Evolutionary conservation across 2,113 vertebrate species (phyloP).

Genomic region (Toxotes jaculatrix): DNA sequence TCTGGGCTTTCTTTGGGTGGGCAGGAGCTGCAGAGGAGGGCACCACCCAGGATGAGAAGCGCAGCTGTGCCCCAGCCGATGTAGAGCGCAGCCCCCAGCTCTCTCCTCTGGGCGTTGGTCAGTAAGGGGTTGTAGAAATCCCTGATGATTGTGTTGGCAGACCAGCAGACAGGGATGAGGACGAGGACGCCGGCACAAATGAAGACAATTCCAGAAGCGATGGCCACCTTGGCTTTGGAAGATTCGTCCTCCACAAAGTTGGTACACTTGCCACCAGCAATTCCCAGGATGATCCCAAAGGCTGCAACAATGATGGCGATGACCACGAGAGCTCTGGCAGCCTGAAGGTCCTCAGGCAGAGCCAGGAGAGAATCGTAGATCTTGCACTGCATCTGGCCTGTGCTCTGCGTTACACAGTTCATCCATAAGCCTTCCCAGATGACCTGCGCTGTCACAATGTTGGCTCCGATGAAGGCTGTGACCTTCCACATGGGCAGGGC

Average conservation of each 20-base stretch:
- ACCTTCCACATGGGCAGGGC: slow-evolving; percentile 85
- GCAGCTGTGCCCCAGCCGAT: slow-evolving; percentile 90
- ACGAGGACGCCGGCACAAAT: slow-evolving; percentile 85
- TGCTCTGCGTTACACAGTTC: slow-evolving; percentile 86
- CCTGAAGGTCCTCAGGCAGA: slow-evolving; percentile 82
- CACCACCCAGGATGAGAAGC: slow-evolving; percentile 88
- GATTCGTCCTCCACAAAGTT: slow-evolving; percentile 88
- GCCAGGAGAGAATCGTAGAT: slow-evolving; percentile 84
- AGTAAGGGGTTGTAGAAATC: slow-evolving; percentile 90
- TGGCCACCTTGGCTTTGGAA: slow-evolving; percentile 87
- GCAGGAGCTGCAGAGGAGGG: slow-evolving; percentile 91
- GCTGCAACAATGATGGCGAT: slow-evolving; percentile 85
- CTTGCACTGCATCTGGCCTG: slow-evolving; percentile 87
- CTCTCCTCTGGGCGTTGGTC: slow-evolving; percentile 77
- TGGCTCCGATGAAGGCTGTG: slow-evolving; percentile 84
- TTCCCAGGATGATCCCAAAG: slow-evolving; percentile 84
- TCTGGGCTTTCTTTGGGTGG: slow-evolving; percentile 83
- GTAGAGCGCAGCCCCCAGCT: slow-evolving; percentile 89
- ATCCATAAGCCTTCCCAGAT: slow-evolving; percentile 87
- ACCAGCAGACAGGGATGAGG: slow-evolving; percentile 92
- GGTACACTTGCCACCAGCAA: slow-evolving; percentile 92
- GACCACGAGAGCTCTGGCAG: slow-evolving; percentile 84
- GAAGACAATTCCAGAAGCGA: slow-evolving; percentile 87
- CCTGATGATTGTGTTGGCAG: slow-evolving; percentile 89
- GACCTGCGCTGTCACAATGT: slow-evolving; percentile 83